phyloP scores from a whole-genome alignment of 2,888 invertebrate species.

The Drosophila ustulata region DNA sequence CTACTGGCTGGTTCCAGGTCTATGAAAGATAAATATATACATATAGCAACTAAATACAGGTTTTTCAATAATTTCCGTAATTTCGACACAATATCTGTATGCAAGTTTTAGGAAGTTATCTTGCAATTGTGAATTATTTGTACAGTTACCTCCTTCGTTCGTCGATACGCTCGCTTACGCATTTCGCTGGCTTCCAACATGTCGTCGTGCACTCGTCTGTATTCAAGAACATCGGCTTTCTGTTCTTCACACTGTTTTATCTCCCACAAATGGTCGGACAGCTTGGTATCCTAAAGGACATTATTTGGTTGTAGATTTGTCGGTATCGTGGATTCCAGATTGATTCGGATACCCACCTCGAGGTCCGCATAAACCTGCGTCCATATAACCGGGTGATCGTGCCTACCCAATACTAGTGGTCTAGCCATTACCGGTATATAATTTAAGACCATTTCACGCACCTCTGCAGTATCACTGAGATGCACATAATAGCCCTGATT shows the following conservation, averaged over 20 bases:
- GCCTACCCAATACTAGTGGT: conserved; percentile 94
- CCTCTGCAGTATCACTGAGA: conserved; percentile 98
- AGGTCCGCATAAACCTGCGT: conserved; percentile 98
- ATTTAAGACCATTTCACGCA: conserved; percentile 97
- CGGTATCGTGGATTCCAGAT: conserved; percentile 13
- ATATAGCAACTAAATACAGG: neutral
- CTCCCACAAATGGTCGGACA: conserved; percentile 96
- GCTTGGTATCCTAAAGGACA: conserved; percentile 90
- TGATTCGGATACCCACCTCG: conserved; percentile 87
- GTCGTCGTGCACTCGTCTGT: conserved; percentile 85
- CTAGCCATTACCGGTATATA: conserved; percentile 99
- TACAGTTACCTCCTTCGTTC: conserved; percentile 78
- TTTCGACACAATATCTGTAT: no score
- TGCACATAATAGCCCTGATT: conserved; percentile 99
- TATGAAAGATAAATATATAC: conserved; percentile 30
- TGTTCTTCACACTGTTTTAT: conserved; percentile 92
- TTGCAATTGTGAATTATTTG: neutral
- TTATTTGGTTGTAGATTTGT: conserved; percentile 25
- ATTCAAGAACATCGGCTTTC: conserved; percentile 90
- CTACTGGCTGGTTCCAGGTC: conserved; percentile 85
- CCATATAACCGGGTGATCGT: conserved; percentile 97
- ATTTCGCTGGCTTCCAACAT: conserved; percentile 89
- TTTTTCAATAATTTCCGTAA: no score
- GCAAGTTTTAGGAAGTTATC: no score
- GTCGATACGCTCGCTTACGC: conserved; percentile 85